A percentile compares a stretch with the other conserved stretches of the same genome.
These are phyloP conservation scores for Trimorus sp. DNA, from an alignment of 2,888 invertebrate species.

Conservation along the genomic window DNA sequence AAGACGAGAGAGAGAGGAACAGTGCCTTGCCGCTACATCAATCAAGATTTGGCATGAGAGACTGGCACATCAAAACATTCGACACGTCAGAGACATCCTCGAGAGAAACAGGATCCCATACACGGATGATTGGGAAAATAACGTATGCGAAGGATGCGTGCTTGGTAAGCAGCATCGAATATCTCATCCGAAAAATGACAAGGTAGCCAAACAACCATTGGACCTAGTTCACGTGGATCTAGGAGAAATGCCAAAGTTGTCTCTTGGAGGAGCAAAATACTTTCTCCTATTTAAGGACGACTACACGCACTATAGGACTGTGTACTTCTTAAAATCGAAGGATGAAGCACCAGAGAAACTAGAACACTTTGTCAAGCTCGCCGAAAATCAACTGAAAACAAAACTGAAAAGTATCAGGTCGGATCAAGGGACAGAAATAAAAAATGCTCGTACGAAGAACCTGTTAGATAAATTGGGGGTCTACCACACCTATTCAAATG, in stretches of 20 bases:
- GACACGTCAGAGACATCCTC: constrained; percentile 66
- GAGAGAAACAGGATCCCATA: constrained; percentile 53
- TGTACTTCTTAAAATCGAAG: not conserved
- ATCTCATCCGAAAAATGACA: not conserved
- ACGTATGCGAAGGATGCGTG: not conserved
- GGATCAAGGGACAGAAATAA: not conserved
- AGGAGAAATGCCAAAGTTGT: not conserved
- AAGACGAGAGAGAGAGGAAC: too few relatives aligned
- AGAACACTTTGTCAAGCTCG: not conserved
- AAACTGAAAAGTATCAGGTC: not conserved
- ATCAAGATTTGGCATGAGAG: not conserved
- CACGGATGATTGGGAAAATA: not conserved
- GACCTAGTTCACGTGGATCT: not conserved
- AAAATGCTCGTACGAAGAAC: not conserved
- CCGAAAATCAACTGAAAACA: not conserved
- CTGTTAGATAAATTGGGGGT: constrained; percentile 16
- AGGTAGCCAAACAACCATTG: not conserved
- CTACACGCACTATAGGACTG: not conserved
- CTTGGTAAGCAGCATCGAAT: constrained; percentile 35
- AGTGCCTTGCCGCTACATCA: too few relatives aligned
- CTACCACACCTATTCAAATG: constrained; percentile 16
- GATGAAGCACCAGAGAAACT: not conserved
- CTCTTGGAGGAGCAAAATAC: not conserved
- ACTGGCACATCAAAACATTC: constrained; percentile 71
- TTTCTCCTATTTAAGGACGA: not conserved